Evolutionary conservation across 37 sponge, comb jelly and placozoan genomes (phyloP), one percentile per base, ranked within the genome.

Genomic region (Haliclona indistincta): DNA sequence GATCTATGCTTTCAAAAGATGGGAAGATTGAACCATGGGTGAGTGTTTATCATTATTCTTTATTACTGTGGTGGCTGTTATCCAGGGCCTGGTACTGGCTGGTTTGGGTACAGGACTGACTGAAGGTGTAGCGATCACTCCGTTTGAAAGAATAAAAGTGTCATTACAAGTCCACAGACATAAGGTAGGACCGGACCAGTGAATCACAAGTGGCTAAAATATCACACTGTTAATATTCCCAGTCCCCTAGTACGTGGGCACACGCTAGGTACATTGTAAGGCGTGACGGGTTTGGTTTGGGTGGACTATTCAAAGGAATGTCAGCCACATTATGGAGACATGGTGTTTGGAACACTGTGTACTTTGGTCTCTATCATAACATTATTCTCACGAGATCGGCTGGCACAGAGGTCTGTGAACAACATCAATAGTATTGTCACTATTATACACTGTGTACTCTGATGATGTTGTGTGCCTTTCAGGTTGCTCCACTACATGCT

Each of bases 101-200:
- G 82, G 82, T 13, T 44, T 73, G 26, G 82, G 64, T 17, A 26
- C 66, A 43, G 82, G 82, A 15, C 2, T 73, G 54, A 63, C 65
- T n/a, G 82, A 81, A 32, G 82, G 66, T 0, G 1, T 44, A 4
- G 36, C 62, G n/a, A 73, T 81, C 23, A 63, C 73, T 33, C 82
- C 82, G 19, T 81, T 81, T 64, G 82, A 81, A 40, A 63, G 73
- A 47, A 65, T 73, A 19, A 81, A 81, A n/a, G 74, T 81, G 2
- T 62, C 43, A 33, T 61, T 81, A 17, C 82, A 73, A 28, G 73
- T 51, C 2, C 73, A 73, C 64, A 62, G 65, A 37, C 3, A 25
- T 4, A 58, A 80, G 42, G 80, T 80, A 56, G 5, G 47, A 5
- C 49, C 49, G 49, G 13, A 47, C 8, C 13, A 17, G 8, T 17